A percentile compares a stretch with the other conserved stretches of the same genome.
Evolutionary conservation across 2,888 invertebrate genomes (phyloP).

Genomic region (Pseudanteris insignis): DNA sequence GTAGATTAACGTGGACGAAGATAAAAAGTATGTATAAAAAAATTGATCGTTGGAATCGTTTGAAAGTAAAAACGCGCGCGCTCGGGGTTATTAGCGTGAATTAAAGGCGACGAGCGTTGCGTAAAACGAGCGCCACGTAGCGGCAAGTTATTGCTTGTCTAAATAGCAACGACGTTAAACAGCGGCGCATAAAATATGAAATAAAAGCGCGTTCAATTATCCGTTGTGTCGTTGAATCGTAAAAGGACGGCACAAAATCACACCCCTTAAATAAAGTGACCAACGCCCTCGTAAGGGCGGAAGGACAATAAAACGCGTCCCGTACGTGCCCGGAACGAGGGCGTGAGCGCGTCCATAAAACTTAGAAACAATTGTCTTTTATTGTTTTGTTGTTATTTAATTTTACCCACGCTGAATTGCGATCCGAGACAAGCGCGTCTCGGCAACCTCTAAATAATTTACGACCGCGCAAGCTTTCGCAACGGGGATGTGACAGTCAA

Average conservation of each 20-base stretch:
- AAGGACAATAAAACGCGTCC: constrained; percentile 56
- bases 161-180: constrained; percentile 30
- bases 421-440: constrained; percentile 48
- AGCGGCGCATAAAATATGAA: constrained; percentile 33
- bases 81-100: constrained; percentile 16
- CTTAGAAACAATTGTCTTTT: constrained; percentile 67
- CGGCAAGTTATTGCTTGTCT: constrained; percentile 17
- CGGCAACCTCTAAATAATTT: constrained; percentile 62
- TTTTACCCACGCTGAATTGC: constrained; percentile 56
- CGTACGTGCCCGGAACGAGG: constrained; percentile 48
- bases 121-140: constrained; percentile 5
- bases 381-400: constrained; percentile 68
- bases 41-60: neutral
- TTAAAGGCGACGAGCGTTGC: constrained; percentile 9
- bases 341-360: constrained; percentile 60
- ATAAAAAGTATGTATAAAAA: no score
- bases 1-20: neutral
- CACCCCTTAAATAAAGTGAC: constrained; percentile 53
- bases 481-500: constrained; percentile 12
- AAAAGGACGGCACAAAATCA: constrained; percentile 49
- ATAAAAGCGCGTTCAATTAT: constrained; percentile 44
- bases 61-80: neutral
- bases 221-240: constrained; percentile 39
- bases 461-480: constrained; percentile 49
- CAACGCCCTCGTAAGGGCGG: constrained; percentile 44